A percentile compares a stretch with the other conserved stretches of the same genome.
phyloP scores from a whole-genome alignment of 2,888 invertebrate species.

The Lasioglossum leucozonium region DNA sequence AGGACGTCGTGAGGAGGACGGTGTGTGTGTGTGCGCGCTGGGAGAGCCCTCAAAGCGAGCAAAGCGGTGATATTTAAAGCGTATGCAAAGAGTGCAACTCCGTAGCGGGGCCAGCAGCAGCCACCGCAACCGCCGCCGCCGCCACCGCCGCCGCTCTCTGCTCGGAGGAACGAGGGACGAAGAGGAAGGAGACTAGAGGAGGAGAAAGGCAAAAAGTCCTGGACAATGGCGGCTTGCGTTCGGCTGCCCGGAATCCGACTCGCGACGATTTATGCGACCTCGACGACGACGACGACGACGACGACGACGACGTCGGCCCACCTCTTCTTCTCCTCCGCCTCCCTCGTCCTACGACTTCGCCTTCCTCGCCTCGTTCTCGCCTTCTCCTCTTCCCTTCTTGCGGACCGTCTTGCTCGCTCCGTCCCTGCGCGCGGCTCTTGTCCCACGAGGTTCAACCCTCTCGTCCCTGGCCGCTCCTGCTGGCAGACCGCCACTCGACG shows the following conservation, averaged over 20 bases:
- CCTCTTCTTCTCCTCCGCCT: constrained; percentile 56
- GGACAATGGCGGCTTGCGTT: constrained; percentile 82
- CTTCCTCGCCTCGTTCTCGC: constrained; percentile 16
- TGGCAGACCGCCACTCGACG: constrained; percentile 37
- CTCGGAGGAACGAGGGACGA: no score
- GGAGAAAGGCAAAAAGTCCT: constrained; percentile 75
- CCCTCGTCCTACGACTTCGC: constrained; percentile 44
- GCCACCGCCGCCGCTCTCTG: no score
- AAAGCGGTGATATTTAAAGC: constrained; percentile 81
- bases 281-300: constrained; percentile 73
- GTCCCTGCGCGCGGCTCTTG: constrained; percentile 42
- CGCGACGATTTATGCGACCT: constrained; percentile 82
- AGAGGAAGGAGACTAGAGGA: no score
- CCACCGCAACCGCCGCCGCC: constrained; percentile 24
- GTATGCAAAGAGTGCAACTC: constrained; percentile 81
- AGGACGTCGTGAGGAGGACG: constrained; percentile 13
- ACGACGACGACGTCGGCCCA: constrained; percentile 68
- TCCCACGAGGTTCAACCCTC: constrained; percentile 30
- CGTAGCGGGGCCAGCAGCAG: constrained; percentile 63
- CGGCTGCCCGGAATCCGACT: constrained; percentile 82
- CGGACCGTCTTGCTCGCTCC: constrained; percentile 13
- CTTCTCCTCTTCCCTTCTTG: constrained; percentile 29
- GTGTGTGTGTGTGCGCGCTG: constrained; percentile 40
- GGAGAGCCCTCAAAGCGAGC: constrained; percentile 71
- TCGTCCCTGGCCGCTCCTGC: constrained; percentile 38